phyloP scores from a whole-genome alignment of 1,140 invertebrate species.

The Heterodera schachtii region DNA sequence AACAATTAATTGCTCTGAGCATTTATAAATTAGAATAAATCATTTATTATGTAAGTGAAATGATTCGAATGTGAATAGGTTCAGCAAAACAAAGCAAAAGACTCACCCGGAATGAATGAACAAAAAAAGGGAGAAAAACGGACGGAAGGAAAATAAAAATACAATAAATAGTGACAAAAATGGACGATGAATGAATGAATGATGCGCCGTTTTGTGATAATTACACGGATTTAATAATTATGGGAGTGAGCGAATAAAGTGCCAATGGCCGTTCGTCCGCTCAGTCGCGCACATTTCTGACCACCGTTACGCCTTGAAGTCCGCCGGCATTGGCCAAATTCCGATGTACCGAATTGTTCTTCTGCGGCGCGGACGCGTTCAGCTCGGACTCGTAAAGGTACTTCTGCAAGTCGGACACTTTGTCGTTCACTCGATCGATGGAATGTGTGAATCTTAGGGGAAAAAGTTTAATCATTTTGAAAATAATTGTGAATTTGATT shows the following conservation, averaged over 20 bases:
- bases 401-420: constrained; percentile 55
- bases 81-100: background rate
- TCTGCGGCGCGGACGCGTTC: constrained; percentile 13
- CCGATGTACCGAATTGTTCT: constrained; percentile 21
- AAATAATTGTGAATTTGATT: background rate
- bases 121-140: background rate
- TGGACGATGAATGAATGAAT: background rate
- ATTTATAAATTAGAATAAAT: no score
- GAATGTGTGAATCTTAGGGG: constrained; percentile 44
- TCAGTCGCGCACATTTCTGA: constrained; percentile 12
- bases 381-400: constrained; percentile 46
- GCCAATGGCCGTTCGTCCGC: background rate
- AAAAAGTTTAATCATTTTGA: background rate
- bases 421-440: constrained; percentile 58
- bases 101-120: background rate
- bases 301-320: background rate
- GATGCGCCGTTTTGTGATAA: background rate
- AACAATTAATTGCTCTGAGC: no score
- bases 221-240: background rate
- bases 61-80: background rate
- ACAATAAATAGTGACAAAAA: background rate
- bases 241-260: background rate
- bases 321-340: constrained; percentile 14
- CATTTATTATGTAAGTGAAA: no score
- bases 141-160: background rate